Base-by-base conservation (phyloP, 2,888 invertebrate species). In the Cantharis rufa region DNA sequence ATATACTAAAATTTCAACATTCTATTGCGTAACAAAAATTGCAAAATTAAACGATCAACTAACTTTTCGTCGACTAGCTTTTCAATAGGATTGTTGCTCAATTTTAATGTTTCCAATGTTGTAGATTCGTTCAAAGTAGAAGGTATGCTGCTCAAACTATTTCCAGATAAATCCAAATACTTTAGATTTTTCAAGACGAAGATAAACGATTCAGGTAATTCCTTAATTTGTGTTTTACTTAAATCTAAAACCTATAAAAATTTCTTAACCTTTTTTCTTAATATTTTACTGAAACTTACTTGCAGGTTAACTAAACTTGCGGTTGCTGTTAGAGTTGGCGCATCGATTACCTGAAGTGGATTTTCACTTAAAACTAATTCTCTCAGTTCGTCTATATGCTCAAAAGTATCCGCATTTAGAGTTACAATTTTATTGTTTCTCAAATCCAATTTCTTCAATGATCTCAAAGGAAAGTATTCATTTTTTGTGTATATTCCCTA, bases 381-480 rank as follows among this genome's bases (percentile, higher is more conserved):
- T 80, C 92, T 92, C 62, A 97, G 85, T 71, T 91, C 90, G 3
- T 93, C 87, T 1, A 86, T 84, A 84, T 96, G 95, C 82, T 94
- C 93, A 85, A 97, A 96, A 1, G 95, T 83, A 84, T 95, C 93
- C 70, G 89, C 90, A 83, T 94, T 86, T n/a, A 96, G 86, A 0
- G 92, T 91, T 82, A 94, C 93, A 1, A 96, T 86, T 18, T 90
- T 89, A 86, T 97, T 97, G 84, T 92, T 86, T 0, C 92, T 93
- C 77, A 97, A 88, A 83, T 92, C 90, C 16, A 95, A 88, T 9
- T 89, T 89, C 69, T 89, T 89, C 85, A 95, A 87, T 0, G 90
- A 87, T 15, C 85, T 86, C 16, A 94, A 86, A 0, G 94, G 94
- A 79, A 92, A 90, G 80, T 91, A 92, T 71, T 90, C 89, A 18